Evolutionary conservation across 2,797 vertebrate species (phyloP), one percentile per base, ranked within the genome.

Genomic region (Falco berigora): DNA sequence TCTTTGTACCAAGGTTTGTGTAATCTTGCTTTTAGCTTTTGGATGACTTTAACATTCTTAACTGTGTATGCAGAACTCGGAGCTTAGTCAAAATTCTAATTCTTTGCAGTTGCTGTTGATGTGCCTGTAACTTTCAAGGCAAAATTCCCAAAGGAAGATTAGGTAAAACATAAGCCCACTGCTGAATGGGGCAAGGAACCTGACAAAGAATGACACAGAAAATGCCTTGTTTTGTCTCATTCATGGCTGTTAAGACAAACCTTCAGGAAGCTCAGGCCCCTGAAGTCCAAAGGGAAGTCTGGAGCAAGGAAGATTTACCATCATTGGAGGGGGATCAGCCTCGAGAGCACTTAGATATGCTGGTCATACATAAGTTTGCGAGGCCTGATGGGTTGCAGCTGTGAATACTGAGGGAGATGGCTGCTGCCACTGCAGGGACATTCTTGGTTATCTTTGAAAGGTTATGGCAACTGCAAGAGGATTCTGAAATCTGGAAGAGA

Each of bases 331-430:
- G 77, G 19, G 18, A 66, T 2, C 42, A 36, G 10, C 22, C 20
- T 52, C 49, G 32, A 72, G 4, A 80, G 1, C 9, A n/a, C 9
- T 36, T 44, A 30, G 80, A 61, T 12, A 59, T 62, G 38, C 12
- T 36, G 12, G 14, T 34, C 16, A 10, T 30, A 38, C 0, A 0
- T 11, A 34, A 56, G 6, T 61, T 11, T 68, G 3, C 40, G 19
- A 10, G 5, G 3, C 1, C 20, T 74, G 38, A 42, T 2, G 6
- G 3, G 6, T 40, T 80, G 8, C 28, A 46, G 10, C 17, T 3
- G 9, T 20, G 55, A 77, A 34, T 52, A 81, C 50, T 32, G 49
- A 59, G n/a, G 12, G 30, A 64, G 24, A 8, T 68, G 32, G 18
- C 8, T 56, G 38, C 49, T 28, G 9, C 14, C 18, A 22, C 40